These are phyloP conservation scores for Ceyx margarethae DNA, from an alignment of 2,113 vertebrate species.

Conservation along the genomic window DNA sequence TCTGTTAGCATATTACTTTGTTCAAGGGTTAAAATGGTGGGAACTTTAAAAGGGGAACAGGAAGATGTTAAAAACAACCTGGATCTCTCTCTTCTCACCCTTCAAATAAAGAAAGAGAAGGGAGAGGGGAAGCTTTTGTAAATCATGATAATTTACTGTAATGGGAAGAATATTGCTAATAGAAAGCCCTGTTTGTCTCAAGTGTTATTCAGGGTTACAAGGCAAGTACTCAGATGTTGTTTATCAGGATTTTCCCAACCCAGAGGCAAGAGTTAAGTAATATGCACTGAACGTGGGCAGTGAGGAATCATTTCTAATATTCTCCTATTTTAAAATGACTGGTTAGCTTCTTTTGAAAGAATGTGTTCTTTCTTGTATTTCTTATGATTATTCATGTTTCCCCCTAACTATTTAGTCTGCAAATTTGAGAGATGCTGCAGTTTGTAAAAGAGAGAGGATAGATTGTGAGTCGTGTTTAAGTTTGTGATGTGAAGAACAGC, in stretches of 20 bases:
- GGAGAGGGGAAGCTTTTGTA: not conserved
- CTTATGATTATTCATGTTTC: not conserved
- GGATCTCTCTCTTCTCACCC: not conserved
- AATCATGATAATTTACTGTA: not conserved
- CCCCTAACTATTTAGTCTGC: not conserved
- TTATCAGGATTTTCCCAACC: slow-evolving; percentile 14
- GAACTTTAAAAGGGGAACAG: not conserved
- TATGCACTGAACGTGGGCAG: not conserved
- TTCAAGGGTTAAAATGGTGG: not conserved
- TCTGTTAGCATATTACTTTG: not conserved
- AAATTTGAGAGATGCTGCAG: not conserved
- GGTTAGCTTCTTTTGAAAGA: not conserved
- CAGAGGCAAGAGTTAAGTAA: slow-evolving; percentile 32
- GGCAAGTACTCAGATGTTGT: slow-evolving; percentile 9
- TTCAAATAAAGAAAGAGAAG: not conserved
- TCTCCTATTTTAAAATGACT: not conserved
- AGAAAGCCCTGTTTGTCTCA: not conserved
- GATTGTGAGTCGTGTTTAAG: not conserved
- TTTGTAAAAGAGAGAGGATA: not conserved
- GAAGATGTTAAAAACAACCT: not conserved
- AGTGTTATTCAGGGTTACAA: not conserved
- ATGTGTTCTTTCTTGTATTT: not conserved
- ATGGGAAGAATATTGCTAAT: not conserved
- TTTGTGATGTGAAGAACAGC: not conserved
- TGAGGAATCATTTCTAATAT: not conserved